phyloP scores from a whole-genome alignment of 64 coral and sea anemone species.

The Platygyra sinensis region DNA sequence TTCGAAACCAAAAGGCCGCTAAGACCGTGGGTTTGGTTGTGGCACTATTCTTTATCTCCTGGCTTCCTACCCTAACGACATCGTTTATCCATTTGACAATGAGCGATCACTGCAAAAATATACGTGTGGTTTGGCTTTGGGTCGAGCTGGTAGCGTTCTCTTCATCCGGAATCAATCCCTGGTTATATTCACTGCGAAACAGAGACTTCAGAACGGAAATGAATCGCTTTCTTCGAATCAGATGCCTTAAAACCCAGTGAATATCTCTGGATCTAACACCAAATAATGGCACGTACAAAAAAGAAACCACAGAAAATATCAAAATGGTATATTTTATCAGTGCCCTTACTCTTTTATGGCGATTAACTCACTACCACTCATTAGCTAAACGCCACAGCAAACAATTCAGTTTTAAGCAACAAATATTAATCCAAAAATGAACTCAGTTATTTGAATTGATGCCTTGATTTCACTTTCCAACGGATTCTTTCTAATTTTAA shows the following conservation, averaged over 20 bases:
- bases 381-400: too few species aligned
- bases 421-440: too few species aligned
- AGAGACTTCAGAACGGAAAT: constrained; percentile 20
- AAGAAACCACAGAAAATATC: not conserved
- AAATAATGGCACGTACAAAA: not conserved
- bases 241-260: not conserved
- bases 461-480: too few species aligned
- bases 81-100: constrained; percentile 20
- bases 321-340: not conserved
- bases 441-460: too few species aligned
- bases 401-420: too few species aligned
- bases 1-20: constrained; percentile 13
- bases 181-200: constrained; percentile 38
- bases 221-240: constrained; percentile 6
- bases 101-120: constrained; percentile 7
- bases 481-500: too few species aligned
- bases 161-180: constrained; percentile 42
- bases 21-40: constrained; percentile 37
- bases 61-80: constrained; percentile 29
- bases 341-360: not conserved
- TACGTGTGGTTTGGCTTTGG: constrained; percentile 42
- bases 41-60: constrained; percentile 18
- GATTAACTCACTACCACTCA: too few species aligned
- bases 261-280: not conserved
- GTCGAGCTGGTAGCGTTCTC: constrained; percentile 36